A percentile compares a stretch with the other conserved stretches of the same genome.
Conservation (phyloP, 2,113 vertebrate genomes). For the Lycocorax pyrrhopterus region DNA sequence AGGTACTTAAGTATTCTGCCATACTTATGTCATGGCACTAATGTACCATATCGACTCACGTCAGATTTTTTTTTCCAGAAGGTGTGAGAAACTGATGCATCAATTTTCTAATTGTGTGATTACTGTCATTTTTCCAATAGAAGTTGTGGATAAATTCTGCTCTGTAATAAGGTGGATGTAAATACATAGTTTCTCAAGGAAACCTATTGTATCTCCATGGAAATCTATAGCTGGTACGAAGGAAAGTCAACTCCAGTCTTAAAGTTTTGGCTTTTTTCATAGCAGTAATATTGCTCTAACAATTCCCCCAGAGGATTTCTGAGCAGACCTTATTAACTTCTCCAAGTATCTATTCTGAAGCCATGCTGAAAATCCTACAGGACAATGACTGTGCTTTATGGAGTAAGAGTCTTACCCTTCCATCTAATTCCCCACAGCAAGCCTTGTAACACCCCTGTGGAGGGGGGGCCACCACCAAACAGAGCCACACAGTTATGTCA, state of each 20-base stretch:
- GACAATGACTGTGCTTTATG: not conserved
- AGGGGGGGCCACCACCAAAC: not conserved
- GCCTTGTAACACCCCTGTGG: not conserved
- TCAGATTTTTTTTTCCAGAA: not conserved
- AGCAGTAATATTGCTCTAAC: not conserved
- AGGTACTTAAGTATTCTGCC: slow-evolving; percentile 32
- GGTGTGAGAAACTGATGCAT: not conserved
- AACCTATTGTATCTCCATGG: not conserved
- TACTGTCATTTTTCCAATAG: not conserved
- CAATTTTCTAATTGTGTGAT: not conserved
- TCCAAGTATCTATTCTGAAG: not conserved
- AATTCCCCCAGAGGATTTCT: not conserved
- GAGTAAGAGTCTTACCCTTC: not conserved
- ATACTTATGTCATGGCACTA: slow-evolving; percentile 9
- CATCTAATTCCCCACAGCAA: not conserved
- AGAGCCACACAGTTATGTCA: not conserved
- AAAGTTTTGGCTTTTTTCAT: not conserved
- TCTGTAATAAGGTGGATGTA: not conserved
- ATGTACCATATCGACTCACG: not conserved
- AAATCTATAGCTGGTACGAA: not conserved
- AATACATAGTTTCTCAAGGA: not conserved
- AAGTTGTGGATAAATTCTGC: not conserved
- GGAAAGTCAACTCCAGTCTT: not conserved
- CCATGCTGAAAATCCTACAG: not conserved
- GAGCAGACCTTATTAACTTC: not conserved